Evolutionary conservation across 2,797 vertebrate species (phyloP).

Genomic region (Gouania willdenowi): DNA sequence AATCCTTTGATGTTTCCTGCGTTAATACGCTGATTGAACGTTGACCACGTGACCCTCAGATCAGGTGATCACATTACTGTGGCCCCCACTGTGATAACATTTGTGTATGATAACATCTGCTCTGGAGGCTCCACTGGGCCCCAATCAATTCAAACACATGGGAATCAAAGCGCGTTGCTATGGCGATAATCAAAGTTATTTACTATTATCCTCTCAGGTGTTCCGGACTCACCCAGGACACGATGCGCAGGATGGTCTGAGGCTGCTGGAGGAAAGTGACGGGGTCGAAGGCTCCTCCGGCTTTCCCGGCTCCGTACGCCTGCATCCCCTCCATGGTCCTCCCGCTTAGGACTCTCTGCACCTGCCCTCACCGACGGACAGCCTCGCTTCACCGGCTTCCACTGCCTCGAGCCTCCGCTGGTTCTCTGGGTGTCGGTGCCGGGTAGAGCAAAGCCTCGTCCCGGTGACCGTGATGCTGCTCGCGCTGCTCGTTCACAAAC

Average conservation of each 20-base stretch:
- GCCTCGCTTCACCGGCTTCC: slow-evolving; percentile 27
- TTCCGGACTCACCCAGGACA: slow-evolving; percentile 84
- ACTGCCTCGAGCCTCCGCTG: too few species aligned
- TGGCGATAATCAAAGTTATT: not conserved
- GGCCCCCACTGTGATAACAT: too few species aligned
- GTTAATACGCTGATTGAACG: too few species aligned
- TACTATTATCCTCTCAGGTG: not conserved
- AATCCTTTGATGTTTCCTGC: too few species aligned
- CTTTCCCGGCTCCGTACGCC: slow-evolving; percentile 92
- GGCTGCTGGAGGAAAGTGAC: slow-evolving; percentile 89
- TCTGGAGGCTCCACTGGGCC: too few species aligned
- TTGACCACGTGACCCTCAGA: too few species aligned
- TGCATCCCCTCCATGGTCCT: slow-evolving; percentile 85
- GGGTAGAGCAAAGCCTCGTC: too few species aligned
- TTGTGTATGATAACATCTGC: too few species aligned
- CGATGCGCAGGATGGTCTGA: slow-evolving; percentile 86
- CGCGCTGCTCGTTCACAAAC: slow-evolving; percentile 4
- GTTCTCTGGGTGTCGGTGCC: too few species aligned
- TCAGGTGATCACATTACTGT: too few species aligned
- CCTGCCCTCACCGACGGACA: slow-evolving; percentile 24
- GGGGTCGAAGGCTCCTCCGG: slow-evolving; percentile 93
- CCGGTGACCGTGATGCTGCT: not conserved
- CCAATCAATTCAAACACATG: not conserved
- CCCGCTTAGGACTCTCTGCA: slow-evolving; percentile 16
- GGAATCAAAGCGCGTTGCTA: not conserved